Conservation (phyloP, 2,888 invertebrate species). For the Andrena camellia region DNA sequence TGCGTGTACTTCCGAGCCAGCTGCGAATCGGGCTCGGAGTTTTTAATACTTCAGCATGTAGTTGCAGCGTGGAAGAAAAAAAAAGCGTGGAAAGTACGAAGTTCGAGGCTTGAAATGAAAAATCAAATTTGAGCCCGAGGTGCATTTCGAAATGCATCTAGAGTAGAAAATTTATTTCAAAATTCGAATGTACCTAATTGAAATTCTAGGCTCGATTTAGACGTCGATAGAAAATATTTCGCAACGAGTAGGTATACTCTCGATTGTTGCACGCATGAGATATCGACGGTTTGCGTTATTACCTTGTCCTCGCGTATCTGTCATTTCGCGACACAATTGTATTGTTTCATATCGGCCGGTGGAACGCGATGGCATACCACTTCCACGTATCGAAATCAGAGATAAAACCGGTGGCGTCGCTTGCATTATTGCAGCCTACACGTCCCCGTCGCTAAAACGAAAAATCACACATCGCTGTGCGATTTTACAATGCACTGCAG, state of each 20-base stretch:
- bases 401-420: constrained; percentile 59
- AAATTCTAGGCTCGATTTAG: too few species aligned
- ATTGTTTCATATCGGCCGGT: constrained; percentile 49
- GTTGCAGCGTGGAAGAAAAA: not conserved
- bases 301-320: not conserved
- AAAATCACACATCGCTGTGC: constrained; percentile 25
- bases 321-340: constrained; percentile 41
- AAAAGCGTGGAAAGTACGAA: not conserved
- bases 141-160: too few species aligned
- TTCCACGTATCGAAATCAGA: constrained; percentile 59
- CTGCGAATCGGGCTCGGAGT: constrained; percentile 11
- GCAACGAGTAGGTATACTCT: not conserved
- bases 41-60: constrained; percentile 6
- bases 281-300: constrained; percentile 14
- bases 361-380: constrained; percentile 54
- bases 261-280: not conserved
- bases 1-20: constrained; percentile 30
- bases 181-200: too few species aligned
- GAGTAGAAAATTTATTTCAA: too few species aligned
- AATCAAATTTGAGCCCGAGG: too few species aligned
- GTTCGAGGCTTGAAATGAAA: not conserved
- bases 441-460: constrained; percentile 18
- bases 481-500: constrained; percentile 17
- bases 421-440: constrained; percentile 47
- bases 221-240: not conserved